A percentile compares a stretch with the other conserved stretches of the same genome.
phyloP scores from a whole-genome alignment of 2,888 invertebrate genomes.

The Junonia oenone region DNA sequence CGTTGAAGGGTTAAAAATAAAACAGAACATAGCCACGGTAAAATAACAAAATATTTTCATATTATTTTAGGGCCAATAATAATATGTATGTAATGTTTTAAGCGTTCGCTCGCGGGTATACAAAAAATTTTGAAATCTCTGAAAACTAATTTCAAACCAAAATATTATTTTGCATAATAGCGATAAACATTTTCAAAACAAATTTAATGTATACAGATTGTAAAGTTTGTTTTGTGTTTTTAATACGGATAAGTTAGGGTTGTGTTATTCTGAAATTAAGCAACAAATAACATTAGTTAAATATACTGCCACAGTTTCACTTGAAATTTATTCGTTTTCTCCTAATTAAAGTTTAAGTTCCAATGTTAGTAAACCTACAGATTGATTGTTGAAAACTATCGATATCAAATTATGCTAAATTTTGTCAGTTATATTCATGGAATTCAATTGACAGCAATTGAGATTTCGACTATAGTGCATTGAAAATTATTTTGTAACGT shows the following conservation, averaged over 20 bases:
- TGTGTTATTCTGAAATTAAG: not conserved
- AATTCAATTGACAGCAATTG: too few species aligned
- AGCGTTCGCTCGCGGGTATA: not conserved
- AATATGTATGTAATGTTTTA: constrained; percentile 1
- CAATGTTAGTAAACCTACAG: too few species aligned
- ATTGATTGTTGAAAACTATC: too few species aligned
- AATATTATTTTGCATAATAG: constrained; percentile 23
- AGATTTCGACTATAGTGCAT: too few species aligned
- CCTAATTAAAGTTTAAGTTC: too few species aligned
- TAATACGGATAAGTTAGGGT: not conserved
- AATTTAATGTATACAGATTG: constrained; percentile 20
- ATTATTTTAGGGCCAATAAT: not conserved
- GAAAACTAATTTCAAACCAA: constrained; percentile 8
- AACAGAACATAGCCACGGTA: not conserved
- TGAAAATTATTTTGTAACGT: too few species aligned
- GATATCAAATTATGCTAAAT: too few species aligned
- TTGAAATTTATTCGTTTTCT: too few species aligned
- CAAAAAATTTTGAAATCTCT: constrained; percentile 6
- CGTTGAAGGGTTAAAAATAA: not conserved
- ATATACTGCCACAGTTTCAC: too few species aligned
- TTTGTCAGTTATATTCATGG: too few species aligned
- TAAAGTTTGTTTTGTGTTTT: constrained; percentile 9
- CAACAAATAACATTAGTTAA: not conserved
- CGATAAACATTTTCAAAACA: constrained; percentile 18
- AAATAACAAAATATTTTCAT: not conserved